Percentiles rank a stretch among this genome's conserved stretches.
phyloP scores from a whole-genome alignment of 2,888 invertebrate genomes.

The Thumatha senex region DNA sequence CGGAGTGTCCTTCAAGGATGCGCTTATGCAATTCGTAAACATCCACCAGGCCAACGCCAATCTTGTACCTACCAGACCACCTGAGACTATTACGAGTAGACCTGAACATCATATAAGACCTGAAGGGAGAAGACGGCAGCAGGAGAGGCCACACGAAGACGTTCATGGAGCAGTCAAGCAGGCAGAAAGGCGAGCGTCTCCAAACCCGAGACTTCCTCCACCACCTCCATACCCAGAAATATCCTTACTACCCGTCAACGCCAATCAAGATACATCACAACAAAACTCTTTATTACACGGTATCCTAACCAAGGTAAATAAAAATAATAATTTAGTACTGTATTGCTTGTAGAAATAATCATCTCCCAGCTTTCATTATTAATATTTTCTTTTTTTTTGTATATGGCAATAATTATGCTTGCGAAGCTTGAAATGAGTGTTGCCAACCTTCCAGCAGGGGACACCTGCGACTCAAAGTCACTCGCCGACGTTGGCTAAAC shows the following conservation, averaged over 20 bases:
- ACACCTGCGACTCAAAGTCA: conserved; percentile 85
- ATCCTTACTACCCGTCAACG: conserved; percentile 88
- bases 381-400: conserved; percentile 40
- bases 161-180: conserved; percentile 49
- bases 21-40: conserved; percentile 89
- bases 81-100: conserved; percentile 56
- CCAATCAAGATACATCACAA: conserved; percentile 66
- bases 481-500: conserved; percentile 91
- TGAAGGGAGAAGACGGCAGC: conserved; percentile 47
- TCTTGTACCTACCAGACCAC: conserved; percentile 60
- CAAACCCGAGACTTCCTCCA: conserved; percentile 77
- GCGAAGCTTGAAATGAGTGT: conserved; percentile 76
- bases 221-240: conserved; percentile 91
- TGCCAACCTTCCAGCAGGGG: conserved; percentile 82
- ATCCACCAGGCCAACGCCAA: conserved; percentile 71
- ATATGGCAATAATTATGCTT: conserved; percentile 47
- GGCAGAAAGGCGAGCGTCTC: conserved; percentile 60
- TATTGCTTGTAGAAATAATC: conserved; percentile 38
- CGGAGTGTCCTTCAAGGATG: conserved; percentile 87
- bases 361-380: conserved; percentile 43
- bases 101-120: conserved; percentile 65
- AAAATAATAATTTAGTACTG: conserved; percentile 6
- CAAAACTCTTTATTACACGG: conserved; percentile 89
- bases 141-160: conserved; percentile 54
- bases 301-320: conserved; percentile 87